Conservation (phyloP, 2,113 vertebrate species). For the Nipponia nippon region DNA sequence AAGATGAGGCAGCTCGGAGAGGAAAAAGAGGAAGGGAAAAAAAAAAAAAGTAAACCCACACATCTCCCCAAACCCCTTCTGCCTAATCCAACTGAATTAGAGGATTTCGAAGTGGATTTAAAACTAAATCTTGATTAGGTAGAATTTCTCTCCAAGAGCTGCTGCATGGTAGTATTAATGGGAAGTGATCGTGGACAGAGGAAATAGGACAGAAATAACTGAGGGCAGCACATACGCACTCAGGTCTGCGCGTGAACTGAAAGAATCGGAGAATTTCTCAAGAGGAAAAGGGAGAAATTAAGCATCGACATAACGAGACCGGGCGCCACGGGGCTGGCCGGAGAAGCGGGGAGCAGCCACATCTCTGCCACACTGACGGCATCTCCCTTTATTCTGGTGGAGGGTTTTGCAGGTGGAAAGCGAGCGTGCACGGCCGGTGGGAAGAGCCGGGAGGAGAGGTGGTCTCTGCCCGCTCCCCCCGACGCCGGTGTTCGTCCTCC, state of each 20-base stretch:
- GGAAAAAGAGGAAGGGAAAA: neutral
- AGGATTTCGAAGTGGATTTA: constrained; percentile 52
- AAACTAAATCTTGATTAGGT: constrained; percentile 57
- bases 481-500: accelerated
- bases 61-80: constrained; percentile 41
- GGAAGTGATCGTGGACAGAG: constrained; percentile 58
- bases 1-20: neutral
- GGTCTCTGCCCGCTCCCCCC: neutral
- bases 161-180: constrained; percentile 43
- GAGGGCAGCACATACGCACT: constrained; percentile 33
- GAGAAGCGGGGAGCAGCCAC: neutral
- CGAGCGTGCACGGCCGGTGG: accelerated
- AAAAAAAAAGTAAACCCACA: neutral
- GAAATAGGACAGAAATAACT: constrained; percentile 69
- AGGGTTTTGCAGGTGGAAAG: neutral
- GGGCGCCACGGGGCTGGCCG: neutral
- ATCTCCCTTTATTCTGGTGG: neutral
- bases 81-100: constrained; percentile 46
- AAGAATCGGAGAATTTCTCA: neutral
- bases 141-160: constrained; percentile 50
- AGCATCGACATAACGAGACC: neutral
- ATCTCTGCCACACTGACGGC: neutral
- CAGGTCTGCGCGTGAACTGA: neutral
- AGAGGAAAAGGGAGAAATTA: neutral
- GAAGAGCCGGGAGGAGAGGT: neutral